These are phyloP conservation scores for Argopecten irradians DNA, from an alignment of 1,140 invertebrate species.

Conservation along the genomic window DNA sequence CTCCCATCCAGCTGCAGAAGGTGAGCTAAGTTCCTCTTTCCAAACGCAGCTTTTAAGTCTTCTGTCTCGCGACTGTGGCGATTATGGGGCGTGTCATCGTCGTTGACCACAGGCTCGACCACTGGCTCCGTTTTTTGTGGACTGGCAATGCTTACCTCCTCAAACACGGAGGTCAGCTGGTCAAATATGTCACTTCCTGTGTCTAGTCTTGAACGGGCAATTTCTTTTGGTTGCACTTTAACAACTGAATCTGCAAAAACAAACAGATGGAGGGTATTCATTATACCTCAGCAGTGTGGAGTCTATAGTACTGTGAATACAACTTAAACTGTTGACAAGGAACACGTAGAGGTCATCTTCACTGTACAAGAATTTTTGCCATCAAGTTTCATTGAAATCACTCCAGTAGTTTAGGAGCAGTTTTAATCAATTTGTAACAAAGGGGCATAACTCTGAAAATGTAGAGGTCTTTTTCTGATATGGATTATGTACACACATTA, in stretches of 20 bases:
- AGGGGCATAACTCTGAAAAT: too few species aligned
- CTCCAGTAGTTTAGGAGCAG: too few species aligned
- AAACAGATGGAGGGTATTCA: too few species aligned
- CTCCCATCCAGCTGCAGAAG: slow-evolving; percentile 86
- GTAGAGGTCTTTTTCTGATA: too few species aligned
- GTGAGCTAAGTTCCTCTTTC: slow-evolving; percentile 80
- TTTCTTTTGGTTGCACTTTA: slow-evolving; percentile 66
- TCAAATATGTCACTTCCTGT: slow-evolving; percentile 76
- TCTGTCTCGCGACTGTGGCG: slow-evolving; percentile 63
- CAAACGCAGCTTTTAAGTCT: slow-evolving; percentile 77
- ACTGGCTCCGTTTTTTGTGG: slow-evolving; percentile 55
- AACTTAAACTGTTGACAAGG: too few species aligned
- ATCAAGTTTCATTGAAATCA: too few species aligned
- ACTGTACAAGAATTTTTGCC: too few species aligned
- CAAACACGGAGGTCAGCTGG: slow-evolving; percentile 77
- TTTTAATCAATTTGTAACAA: too few species aligned
- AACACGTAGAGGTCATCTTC: too few species aligned
- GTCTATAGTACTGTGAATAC: too few species aligned
- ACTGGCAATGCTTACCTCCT: slow-evolving; percentile 64
- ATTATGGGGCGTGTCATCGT: neutral
- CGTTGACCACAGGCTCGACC: neutral
- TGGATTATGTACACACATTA: too few species aligned
- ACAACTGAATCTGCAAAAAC: slow-evolving; percentile 51
- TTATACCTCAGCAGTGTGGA: too few species aligned
- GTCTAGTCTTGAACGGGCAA: slow-evolving; percentile 73